Conservation (phyloP, 2,113 vertebrate species). For the Ailuropoda melanoleuca region DNA sequence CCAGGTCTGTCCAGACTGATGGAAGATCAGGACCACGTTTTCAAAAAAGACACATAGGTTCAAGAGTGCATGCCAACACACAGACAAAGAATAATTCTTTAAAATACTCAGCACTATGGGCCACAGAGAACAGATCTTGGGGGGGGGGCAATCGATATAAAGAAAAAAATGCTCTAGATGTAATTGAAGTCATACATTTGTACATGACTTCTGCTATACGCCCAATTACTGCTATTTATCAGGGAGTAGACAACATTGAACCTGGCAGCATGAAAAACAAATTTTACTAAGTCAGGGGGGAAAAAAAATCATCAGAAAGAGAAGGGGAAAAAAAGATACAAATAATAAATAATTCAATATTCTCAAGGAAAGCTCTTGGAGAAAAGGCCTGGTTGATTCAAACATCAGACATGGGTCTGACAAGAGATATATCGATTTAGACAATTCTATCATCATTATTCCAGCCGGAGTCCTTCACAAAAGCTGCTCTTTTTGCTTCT, state of each 20-base stretch:
- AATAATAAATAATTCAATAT: constrained; percentile 94
- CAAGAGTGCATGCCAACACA: constrained; percentile 77
- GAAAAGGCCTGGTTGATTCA: constrained; percentile 90
- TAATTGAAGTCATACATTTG: constrained; percentile 89
- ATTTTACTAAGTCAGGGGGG: constrained; percentile 86
- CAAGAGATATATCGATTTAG: constrained; percentile 91
- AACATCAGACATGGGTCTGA: constrained; percentile 90
- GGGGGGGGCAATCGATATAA: constrained; percentile 84
- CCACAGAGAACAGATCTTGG: constrained; percentile 82
- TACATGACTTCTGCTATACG: constrained; percentile 85
- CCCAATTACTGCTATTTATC: constrained; percentile 91
- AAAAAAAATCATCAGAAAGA: constrained; percentile 80
- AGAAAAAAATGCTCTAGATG: constrained; percentile 82
- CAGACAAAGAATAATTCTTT: constrained; percentile 81
- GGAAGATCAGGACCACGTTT: constrained; percentile 16
- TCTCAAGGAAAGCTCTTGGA: constrained; percentile 87
- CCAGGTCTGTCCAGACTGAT: constrained; percentile 58
- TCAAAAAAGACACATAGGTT: constrained; percentile 69
- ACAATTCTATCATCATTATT: constrained; percentile 93
- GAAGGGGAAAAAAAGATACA: constrained; percentile 85
- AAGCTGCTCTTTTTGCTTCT: constrained; percentile 85
- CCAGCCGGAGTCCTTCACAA: constrained; percentile 85
- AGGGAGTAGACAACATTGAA: constrained; percentile 87
- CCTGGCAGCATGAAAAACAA: constrained; percentile 87
- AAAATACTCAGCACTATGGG: constrained; percentile 80